These are phyloP conservation scores for Centropyge bicolor DNA, from an alignment of 2,797 vertebrate genomes.

Conservation along the genomic window DNA sequence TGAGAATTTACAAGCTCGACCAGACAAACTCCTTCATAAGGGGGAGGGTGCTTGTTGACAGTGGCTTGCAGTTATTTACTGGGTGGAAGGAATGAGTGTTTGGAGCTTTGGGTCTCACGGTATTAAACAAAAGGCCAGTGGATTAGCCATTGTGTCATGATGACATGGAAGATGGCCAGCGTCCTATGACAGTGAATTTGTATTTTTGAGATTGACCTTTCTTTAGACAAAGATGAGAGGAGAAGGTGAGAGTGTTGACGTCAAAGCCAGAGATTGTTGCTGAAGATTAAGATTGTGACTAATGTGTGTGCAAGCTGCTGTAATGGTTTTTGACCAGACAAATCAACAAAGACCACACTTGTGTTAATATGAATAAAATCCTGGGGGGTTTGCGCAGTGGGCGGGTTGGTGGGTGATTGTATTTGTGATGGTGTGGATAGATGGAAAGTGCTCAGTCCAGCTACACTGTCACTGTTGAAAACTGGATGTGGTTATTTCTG, in stretches of 20 bases:
- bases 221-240: conserved; percentile 4
- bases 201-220: neutral
- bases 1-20: conserved; percentile 25
- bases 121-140: conserved; percentile 38
- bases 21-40: conserved; percentile 31
- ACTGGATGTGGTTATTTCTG: conserved; percentile 6
- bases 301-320: neutral
- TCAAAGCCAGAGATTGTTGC: conserved; percentile 5
- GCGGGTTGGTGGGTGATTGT: neutral
- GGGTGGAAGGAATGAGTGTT: conserved; percentile 37
- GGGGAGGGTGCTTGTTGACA: conserved; percentile 21
- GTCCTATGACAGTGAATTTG: neutral
- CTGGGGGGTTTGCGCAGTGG: neutral
- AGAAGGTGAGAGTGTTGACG: neutral
- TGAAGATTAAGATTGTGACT: neutral
- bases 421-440: neutral
- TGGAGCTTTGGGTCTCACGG: conserved; percentile 19
- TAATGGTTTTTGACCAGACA: neutral
- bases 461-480: neutral
- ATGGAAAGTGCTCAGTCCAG: neutral
- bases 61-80: conserved; percentile 36
- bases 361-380: neutral
- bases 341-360: neutral
- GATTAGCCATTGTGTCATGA: conserved; percentile 8
- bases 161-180: conserved; percentile 18